phyloP scores from a whole-genome alignment of 92 coral and sea anemone genomes.

The Phenganax stokvisi region DNA sequence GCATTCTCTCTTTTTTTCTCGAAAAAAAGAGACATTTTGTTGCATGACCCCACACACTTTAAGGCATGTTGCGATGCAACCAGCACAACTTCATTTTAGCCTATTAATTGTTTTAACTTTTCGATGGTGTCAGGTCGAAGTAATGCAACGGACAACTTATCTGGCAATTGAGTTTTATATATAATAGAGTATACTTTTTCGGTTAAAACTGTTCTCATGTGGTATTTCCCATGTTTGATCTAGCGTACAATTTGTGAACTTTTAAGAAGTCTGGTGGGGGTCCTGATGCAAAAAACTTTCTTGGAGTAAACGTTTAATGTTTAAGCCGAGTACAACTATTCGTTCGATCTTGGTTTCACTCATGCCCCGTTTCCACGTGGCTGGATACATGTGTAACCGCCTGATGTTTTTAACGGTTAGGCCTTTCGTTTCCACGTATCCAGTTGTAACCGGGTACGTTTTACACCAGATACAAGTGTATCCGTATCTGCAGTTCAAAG shows the following conservation, averaged over 20 bases:
- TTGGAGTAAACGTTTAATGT: too few relatives aligned
- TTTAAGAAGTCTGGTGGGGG: too few relatives aligned
- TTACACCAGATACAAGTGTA: too few relatives aligned
- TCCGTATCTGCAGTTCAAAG: too few relatives aligned
- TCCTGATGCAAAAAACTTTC: too few relatives aligned
- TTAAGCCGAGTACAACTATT: too few relatives aligned
- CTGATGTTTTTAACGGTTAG: too few relatives aligned
- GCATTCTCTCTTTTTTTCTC: neutral
- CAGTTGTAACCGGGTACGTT: too few relatives aligned
- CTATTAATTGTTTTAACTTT: neutral
- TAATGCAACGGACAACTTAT: conserved; percentile 5
- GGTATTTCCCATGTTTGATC: neutral
- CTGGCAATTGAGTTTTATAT: neutral
- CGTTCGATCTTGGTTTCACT: too few relatives aligned
- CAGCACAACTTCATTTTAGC: neutral
- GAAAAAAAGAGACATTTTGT: neutral
- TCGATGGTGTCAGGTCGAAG: neutral
- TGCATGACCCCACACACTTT: conserved; percentile 1
- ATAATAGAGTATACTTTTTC: neutral
- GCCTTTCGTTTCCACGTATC: too few relatives aligned
- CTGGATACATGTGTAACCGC: too few relatives aligned
- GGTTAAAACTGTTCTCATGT: neutral
- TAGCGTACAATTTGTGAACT: neutral
- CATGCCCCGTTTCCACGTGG: too few relatives aligned
- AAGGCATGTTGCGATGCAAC: neutral